Conservation (phyloP, 2,797 vertebrate species). For the Anolis apletophallus region DNA sequence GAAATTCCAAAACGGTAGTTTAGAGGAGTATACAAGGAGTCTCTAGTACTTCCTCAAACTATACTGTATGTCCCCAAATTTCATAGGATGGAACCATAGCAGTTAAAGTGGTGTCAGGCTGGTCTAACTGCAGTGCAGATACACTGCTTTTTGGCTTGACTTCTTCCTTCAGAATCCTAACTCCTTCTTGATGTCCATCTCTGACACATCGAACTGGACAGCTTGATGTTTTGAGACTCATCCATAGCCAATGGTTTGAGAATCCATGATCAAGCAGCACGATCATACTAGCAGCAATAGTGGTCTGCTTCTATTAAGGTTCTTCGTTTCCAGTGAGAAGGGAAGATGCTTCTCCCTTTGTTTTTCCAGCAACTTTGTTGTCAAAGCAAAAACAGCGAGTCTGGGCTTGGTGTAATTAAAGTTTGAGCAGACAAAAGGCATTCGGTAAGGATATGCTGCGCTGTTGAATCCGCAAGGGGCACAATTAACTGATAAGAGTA, state of each 20-base stretch:
- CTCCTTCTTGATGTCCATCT: not conserved
- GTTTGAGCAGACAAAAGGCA: constrained; percentile 64
- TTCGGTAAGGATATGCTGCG: constrained; percentile 54
- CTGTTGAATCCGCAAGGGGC: constrained; percentile 70
- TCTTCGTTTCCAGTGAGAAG: not conserved
- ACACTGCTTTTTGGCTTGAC: no score
- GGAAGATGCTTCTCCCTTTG: not conserved
- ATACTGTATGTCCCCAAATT: no score
- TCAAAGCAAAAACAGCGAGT: constrained; percentile 37
- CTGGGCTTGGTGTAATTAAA: constrained; percentile 60
- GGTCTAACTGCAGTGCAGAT: no score
- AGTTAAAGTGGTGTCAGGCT: no score
- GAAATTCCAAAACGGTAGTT: no score
- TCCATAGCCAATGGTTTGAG: not conserved
- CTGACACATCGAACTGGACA: not conserved
- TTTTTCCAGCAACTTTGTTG: constrained; percentile 26
- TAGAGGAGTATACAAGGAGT: no score
- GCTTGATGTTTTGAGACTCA: not conserved
- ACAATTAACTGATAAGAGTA: constrained; percentile 77
- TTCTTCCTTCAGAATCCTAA: not conserved
- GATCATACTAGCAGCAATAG: not conserved
- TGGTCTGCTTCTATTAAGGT: fast-evolving
- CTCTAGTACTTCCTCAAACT: no score
- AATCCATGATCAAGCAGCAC: fast-evolving
- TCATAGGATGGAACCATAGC: no score